Base-by-base conservation (phyloP, 2,113 vertebrate species). In the Trichomycterus rosablanca region DNA sequence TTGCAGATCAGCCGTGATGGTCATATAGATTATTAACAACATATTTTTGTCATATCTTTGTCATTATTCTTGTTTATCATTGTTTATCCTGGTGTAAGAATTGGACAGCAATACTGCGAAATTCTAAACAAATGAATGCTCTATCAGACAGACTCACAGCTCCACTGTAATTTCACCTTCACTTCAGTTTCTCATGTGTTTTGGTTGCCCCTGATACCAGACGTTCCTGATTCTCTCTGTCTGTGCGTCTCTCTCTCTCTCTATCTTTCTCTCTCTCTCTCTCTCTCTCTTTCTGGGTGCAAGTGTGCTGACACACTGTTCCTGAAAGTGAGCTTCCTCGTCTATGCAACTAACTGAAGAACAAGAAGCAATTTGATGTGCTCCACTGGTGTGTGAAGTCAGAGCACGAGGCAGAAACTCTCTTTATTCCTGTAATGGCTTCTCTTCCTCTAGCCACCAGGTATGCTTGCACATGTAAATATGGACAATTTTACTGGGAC, bases 361-460 rank as follows among this genome's bases (percentile, higher is more conserved):
- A 52, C 60, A 70, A 39, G 48, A 70, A 60, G 35, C 62, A 70
- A 55, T 66, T 26, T 54, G 50, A 46, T 70, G 24, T 59, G 55
- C 68, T 71, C 58, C 57, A 66, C 18, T 65, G 50, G 50, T 40
- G 68, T 66, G 68, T 61, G 51, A 71, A 71, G 57, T 48, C 48
- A 35, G 20, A 45, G 45, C 16, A 18, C 45, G 54, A 65, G 50
- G 56, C 56, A 9, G 34, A 45, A 57, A 43, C 52, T 56, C 63
- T 60, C 49, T 66, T 53, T 55, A 46, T 48, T 54, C 9, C 62
- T 37, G 45, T 65, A 60, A 60, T 60, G 56, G 63, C 45, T 54
- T 67, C 57, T 43, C 40, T 61, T 54, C 42, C 57, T 28, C 53
- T 37, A 20, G 53, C 43, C 63, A 57, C 52, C 34, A 51, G 56